Base-by-base conservation (phyloP, 92 coral and sea anemone genomes). In the Nematostella vectensis region DNA sequence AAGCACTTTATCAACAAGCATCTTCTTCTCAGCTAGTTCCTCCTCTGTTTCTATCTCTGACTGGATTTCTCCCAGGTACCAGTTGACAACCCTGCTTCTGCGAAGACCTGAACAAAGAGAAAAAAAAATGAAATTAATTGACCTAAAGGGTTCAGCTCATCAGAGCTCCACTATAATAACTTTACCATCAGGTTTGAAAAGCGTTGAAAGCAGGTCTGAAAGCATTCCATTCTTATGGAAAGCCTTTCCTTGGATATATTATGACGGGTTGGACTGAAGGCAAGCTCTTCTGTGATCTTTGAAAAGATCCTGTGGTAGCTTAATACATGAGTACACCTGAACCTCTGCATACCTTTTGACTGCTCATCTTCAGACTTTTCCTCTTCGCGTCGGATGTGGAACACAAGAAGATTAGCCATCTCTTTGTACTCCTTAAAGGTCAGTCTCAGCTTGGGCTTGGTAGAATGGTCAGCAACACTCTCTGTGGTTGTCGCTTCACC, bases 1-100 rank as follows among this genome's bases (percentile, higher is more conserved):
- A 44, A 89, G 68, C 26, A 89, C 95, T 81, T 81, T 89, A 53
- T 89, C 97, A 23, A 86, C 71, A 36, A 89, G 70, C 16, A 68
- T 73, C 72, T 89, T 89, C 83, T 85, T 89, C 49, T 89, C 77
- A 20, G 95, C 65, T 38, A 89, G 69, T 56, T 89, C 95, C 65
- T 89, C 89, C 59, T 89, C 95, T 25, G 78, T 80, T 30, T 89
- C 97, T 40, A 89, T 89, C 43, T 89, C 91, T 52, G 58, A 62
- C 58, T 77, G 86, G 47, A 89, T 78, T 44, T 78, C 69, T 17
- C 81, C 77, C 13, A 89, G 72, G 52, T 89, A 89, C 97, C 89
- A 87, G 68, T 89, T 85, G 20, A 89, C 87, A 43, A 89, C 70
- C 47, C 78, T 95, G 37, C 91, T 85, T 71, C 97, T 72, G 13